Evolutionary conservation across 1,140 invertebrate species (phyloP).

Genomic region (Sycobia sp.): DNA sequence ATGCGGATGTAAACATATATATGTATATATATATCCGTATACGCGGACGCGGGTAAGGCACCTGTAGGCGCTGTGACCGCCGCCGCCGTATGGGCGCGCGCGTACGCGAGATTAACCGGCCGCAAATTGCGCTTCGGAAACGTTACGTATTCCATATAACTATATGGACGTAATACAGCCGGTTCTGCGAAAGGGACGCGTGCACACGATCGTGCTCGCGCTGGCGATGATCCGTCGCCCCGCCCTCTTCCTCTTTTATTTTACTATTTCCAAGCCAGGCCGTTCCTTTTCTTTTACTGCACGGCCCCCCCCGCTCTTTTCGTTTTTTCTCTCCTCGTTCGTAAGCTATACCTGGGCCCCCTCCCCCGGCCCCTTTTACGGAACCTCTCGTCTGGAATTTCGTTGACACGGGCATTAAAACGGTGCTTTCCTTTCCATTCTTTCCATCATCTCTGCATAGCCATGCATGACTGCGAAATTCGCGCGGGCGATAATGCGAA

Average conservation of each 20-base stretch:
- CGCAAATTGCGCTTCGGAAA: conserved; percentile 46
- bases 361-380: conserved; percentile 2
- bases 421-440: conserved; percentile 10
- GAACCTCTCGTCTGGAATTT: conserved; percentile 13
- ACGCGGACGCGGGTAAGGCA: background rate
- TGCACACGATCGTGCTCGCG: background rate
- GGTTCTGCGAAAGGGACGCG: conserved; percentile 3
- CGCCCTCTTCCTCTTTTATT: too few species aligned
- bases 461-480: background rate
- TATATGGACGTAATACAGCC: too few species aligned
- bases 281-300: too few species aligned
- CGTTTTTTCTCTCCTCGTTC: background rate
- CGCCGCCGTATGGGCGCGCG: too few species aligned
- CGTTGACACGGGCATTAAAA: conserved; percentile 18
- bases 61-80: conserved; percentile 6
- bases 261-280: too few species aligned
- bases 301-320: background rate
- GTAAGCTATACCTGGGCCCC: too few species aligned
- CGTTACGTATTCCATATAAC: too few species aligned
- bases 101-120: conserved; percentile 34
- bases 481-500: too few species aligned
- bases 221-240: background rate
- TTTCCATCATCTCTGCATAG: background rate
- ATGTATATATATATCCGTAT: too few species aligned
- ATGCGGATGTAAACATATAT: too few species aligned